Conservation (phyloP, 2,888 invertebrate genomes). For the Nudaria mundana region DNA sequence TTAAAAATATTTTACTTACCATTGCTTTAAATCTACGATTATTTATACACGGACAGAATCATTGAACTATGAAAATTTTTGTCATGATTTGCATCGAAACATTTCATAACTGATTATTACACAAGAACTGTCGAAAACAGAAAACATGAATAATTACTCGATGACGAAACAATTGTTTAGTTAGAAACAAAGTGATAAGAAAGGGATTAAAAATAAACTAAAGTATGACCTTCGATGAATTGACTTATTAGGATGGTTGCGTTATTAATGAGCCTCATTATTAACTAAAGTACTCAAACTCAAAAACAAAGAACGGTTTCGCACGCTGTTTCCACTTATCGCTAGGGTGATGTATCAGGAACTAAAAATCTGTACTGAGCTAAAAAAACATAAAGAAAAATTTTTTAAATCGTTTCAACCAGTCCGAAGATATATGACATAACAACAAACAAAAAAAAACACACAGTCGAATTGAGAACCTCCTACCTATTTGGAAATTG, state of each 20-base stretch:
- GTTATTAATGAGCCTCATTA: too few species aligned
- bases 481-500: too few species aligned
- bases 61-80: not conserved
- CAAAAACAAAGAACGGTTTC: too few species aligned
- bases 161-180: slow-evolving; percentile 19
- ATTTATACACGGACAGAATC: not conserved
- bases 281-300: too few species aligned
- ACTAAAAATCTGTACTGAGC: too few species aligned
- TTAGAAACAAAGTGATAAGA: slow-evolving; percentile 17
- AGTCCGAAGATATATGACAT: too few species aligned
- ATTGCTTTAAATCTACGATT: not conserved
- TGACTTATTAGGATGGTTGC: slow-evolving; percentile 3
- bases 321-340: too few species aligned
- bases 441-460: too few species aligned
- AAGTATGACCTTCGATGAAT: slow-evolving; percentile 12
- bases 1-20: not conserved
- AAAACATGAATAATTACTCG: slow-evolving; percentile 31
- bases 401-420: too few species aligned
- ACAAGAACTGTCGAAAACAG: slow-evolving; percentile 18
- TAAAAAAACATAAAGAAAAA: too few species aligned
- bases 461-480: too few species aligned
- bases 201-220: slow-evolving; percentile 19
- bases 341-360: too few species aligned
- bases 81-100: not conserved
- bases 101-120: slow-evolving; percentile 13